Percentiles rank a stretch among this genome's conserved stretches.
These are phyloP conservation scores for Pavo muticus DNA, from an alignment of 2,113 vertebrate genomes.

Conservation along the genomic window DNA sequence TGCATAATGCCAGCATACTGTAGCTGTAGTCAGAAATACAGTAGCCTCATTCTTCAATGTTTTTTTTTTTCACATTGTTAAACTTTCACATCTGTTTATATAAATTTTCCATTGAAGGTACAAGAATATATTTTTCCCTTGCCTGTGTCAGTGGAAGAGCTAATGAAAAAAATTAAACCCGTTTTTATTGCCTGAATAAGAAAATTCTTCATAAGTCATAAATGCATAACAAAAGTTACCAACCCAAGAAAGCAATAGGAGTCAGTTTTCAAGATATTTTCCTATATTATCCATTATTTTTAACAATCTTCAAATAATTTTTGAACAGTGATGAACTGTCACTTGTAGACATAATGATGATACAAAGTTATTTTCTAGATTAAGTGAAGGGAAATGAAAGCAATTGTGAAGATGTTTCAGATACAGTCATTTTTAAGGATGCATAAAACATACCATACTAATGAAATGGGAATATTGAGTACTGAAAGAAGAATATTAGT, in stretches of 20 bases:
- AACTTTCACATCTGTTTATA: neutral
- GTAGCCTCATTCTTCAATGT: neutral
- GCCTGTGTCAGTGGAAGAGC: neutral
- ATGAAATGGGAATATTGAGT: neutral
- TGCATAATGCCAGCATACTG: neutral
- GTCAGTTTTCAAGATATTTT: neutral
- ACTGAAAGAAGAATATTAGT: neutral
- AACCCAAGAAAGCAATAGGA: neutral
- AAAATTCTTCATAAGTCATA: neutral
- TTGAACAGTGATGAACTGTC: neutral
- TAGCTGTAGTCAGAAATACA: neutral
- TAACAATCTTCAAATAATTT: neutral
- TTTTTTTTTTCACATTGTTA: neutral
- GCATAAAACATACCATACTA: neutral
- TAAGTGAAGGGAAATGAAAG: neutral
- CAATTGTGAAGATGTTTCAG: neutral
- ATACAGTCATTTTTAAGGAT: neutral
- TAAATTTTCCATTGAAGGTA: neutral
- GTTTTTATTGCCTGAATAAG: neutral
- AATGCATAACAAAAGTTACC: neutral
- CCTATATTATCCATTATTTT: neutral
- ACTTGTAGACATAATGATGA: neutral
- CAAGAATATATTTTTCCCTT: neutral
- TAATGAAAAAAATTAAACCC: neutral
- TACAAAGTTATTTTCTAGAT: neutral